Evolutionary conservation across 2,113 vertebrate species (phyloP).

Genomic region (Syrrhaptes paradoxus): DNA sequence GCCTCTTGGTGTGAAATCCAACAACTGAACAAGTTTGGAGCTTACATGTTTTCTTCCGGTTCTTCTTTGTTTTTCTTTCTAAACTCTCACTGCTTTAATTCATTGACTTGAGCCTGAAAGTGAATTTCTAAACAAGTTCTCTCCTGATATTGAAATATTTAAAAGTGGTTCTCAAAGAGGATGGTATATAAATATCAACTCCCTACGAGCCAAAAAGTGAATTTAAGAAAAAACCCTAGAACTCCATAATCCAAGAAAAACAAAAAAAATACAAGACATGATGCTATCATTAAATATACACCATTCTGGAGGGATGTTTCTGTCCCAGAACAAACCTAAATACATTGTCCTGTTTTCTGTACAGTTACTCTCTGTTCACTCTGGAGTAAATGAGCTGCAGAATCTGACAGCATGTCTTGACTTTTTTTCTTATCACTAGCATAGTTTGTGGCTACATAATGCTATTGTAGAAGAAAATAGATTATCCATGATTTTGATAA

Average conservation of each 20-base stretch:
- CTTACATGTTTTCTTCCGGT: neutral
- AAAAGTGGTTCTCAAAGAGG: neutral
- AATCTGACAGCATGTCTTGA: neutral
- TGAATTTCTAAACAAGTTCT: neutral
- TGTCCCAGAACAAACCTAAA: neutral
- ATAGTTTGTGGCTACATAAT: neutral
- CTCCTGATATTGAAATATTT: conserved; percentile 16
- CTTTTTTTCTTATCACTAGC: neutral
- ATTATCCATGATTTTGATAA: neutral
- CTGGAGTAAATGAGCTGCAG: neutral
- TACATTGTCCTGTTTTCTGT: neutral
- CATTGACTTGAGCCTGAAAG: neutral
- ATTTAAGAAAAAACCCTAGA: neutral
- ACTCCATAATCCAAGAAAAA: neutral
- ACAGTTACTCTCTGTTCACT: neutral
- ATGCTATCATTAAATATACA: neutral
- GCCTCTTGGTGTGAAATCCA: neutral
- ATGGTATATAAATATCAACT: neutral
- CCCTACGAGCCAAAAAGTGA: neutral
- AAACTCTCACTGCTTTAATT: neutral
- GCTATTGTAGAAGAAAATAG: neutral
- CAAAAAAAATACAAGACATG: neutral
- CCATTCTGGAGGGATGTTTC: neutral
- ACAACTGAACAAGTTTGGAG: neutral
- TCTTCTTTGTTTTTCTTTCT: neutral